Percentiles rank a stretch among this genome's conserved stretches.
Evolutionary conservation across 2,888 invertebrate genomes (phyloP).

Genomic region (Latrodectus hesperus): DNA sequence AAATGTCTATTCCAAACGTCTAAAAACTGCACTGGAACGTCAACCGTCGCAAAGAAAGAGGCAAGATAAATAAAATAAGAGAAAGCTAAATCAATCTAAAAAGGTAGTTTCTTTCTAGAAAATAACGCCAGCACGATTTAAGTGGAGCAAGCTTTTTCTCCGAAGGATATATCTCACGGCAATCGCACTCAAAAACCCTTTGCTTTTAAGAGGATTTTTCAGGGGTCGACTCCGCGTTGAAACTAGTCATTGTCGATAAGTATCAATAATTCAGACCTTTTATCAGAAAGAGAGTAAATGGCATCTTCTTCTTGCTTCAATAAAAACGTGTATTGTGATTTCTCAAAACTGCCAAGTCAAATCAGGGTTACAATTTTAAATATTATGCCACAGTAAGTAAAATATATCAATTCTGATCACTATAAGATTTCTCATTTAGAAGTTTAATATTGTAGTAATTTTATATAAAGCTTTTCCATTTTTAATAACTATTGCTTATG

Average conservation of each 20-base stretch:
- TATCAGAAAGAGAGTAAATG: too few relatives aligned
- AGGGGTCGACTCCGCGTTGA: constrained; percentile 32
- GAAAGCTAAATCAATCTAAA: constrained; percentile 49
- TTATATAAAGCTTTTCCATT: too few relatives aligned
- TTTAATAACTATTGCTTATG: too few relatives aligned
- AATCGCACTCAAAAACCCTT: constrained; percentile 51
- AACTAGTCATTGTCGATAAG: not conserved
- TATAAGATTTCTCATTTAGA: too few relatives aligned
- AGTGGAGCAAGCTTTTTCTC: constrained; percentile 28
- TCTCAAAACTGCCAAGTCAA: too few relatives aligned
- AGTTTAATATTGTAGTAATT: too few relatives aligned
- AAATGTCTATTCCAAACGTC: constrained; percentile 13
- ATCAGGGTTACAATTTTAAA: too few relatives aligned
- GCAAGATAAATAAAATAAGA: not conserved
- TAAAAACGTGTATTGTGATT: too few relatives aligned
- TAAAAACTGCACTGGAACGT: constrained; percentile 11
- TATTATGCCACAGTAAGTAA: too few relatives aligned
- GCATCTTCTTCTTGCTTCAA: too few relatives aligned
- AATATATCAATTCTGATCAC: too few relatives aligned
- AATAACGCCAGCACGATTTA: constrained; percentile 32
- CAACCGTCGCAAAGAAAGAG: constrained; percentile 1
- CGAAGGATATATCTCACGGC: constrained; percentile 41
- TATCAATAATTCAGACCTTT: too few relatives aligned
- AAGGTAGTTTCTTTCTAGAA: constrained; percentile 26
- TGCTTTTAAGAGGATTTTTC: constrained; percentile 35